Evolutionary conservation across 2,797 vertebrate genomes (phyloP).

Genomic region (Fistularia commersonii): DNA sequence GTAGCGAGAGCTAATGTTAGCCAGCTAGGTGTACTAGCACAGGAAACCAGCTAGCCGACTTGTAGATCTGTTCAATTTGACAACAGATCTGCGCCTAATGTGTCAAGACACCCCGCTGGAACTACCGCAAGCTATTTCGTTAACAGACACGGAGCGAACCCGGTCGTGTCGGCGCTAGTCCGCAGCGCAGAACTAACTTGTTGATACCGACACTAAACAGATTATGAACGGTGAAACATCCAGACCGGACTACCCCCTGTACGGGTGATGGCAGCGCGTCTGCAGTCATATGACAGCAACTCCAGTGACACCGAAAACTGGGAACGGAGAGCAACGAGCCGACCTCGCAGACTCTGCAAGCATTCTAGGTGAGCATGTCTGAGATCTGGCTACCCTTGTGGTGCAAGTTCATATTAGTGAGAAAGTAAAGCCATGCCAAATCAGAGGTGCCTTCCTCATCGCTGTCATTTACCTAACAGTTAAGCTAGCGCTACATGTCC

Average conservation of each 20-base stretch:
- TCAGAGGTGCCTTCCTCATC: too few relatives aligned
- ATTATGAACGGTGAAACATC: constrained; percentile 82
- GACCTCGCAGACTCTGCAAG: constrained; percentile 89
- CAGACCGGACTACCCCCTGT: constrained; percentile 71
- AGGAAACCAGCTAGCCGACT: too few relatives aligned
- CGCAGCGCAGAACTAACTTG: background rate
- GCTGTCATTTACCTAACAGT: too few relatives aligned
- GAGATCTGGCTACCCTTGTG: background rate
- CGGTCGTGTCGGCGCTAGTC: background rate
- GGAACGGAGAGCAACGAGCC: constrained; percentile 84
- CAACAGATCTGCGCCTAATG: too few relatives aligned
- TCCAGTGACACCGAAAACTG: constrained; percentile 92
- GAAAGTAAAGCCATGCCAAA: background rate
- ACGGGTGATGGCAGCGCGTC: constrained; percentile 89
- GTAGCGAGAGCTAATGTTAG: too few relatives aligned
- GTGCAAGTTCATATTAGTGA: background rate
- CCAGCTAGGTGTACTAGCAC: too few relatives aligned
- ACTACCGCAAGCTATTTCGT: background rate
- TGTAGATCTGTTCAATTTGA: background rate
- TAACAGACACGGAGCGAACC: too few relatives aligned
- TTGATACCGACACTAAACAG: constrained; percentile 2
- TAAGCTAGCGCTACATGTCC: too few relatives aligned
- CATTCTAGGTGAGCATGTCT: constrained; percentile 81
- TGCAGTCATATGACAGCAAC: constrained; percentile 93
- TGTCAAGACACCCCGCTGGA: too few relatives aligned